A percentile compares a stretch with the other conserved stretches of the same genome.
phyloP scores from a whole-genome alignment of 2,888 invertebrate genomes.

The Rugalucina vietnamica region DNA sequence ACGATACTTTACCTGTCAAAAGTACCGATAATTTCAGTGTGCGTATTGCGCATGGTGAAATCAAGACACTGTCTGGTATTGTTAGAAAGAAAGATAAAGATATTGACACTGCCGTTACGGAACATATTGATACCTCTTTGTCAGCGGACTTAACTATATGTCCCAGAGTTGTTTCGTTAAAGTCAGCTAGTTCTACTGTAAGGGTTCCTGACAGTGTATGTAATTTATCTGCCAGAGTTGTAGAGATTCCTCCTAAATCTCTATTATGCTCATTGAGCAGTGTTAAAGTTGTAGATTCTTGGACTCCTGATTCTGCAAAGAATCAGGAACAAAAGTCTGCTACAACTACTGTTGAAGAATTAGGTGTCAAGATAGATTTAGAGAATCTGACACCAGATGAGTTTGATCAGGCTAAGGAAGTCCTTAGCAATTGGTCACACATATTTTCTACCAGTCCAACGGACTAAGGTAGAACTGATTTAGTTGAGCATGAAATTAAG shows the following conservation, averaged over 20 bases:
- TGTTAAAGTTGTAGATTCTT: slow-evolving; percentile 13
- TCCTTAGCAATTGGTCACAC: slow-evolving; percentile 27
- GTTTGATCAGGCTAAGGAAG: slow-evolving; percentile 1
- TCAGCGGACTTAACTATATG: slow-evolving; percentile 2
- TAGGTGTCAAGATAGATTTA: neutral
- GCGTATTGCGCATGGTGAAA: neutral
- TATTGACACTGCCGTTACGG: slow-evolving; percentile 4
- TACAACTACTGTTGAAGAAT: neutral
- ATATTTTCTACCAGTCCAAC: slow-evolving; percentile 24
- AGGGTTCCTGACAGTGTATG: slow-evolving; percentile 26
- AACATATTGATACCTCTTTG: neutral
- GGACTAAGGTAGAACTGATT: slow-evolving; percentile 38
- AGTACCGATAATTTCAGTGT: slow-evolving; percentile 1
- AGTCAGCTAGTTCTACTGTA: neutral
- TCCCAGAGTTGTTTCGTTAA: slow-evolving; percentile 17
- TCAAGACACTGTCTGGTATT: neutral
- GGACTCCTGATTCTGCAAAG: neutral
- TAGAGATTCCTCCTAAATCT: slow-evolving; percentile 10
- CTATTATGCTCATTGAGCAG: slow-evolving; percentile 1
- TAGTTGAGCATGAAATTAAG: slow-evolving; percentile 36
- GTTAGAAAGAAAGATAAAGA: neutral
- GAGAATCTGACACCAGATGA: slow-evolving; percentile 19
- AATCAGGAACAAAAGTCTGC: neutral
- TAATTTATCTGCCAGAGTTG: slow-evolving; percentile 9
- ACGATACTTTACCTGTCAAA: neutral